Conservation (phyloP, 2,113 vertebrate species). For the Leptocoma aspasia region DNA sequence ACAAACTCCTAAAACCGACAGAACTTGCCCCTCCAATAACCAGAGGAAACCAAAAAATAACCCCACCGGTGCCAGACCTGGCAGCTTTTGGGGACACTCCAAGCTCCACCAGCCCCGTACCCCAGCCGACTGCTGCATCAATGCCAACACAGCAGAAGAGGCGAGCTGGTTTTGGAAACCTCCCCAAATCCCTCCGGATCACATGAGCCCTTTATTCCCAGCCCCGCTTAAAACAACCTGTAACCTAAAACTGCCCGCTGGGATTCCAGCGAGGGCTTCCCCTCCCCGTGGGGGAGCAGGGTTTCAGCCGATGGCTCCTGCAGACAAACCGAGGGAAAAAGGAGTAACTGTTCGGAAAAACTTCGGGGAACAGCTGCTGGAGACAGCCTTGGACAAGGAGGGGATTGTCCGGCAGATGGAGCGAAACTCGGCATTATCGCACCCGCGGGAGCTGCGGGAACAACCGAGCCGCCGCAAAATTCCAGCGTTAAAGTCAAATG, state of each 20-base stretch:
- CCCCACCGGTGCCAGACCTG: accelerated
- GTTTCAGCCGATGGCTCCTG: background rate
- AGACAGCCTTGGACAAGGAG: background rate
- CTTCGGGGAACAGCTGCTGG: background rate
- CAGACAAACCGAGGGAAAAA: background rate
- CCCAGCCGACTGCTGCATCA: background rate
- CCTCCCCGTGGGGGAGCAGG: background rate
- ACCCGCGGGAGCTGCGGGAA: background rate
- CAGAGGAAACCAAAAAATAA: background rate
- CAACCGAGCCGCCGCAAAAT: accelerated
- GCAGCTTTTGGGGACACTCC: background rate
- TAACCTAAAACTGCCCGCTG: background rate
- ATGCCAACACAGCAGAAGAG: background rate
- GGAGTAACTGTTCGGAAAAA: background rate
- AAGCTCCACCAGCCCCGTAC: background rate
- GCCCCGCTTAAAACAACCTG: accelerated
- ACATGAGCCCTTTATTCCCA: background rate
- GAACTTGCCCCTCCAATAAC: background rate
- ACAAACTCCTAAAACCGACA: background rate
- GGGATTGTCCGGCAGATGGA: background rate
- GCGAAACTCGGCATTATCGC: background rate
- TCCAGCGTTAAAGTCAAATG: accelerated
- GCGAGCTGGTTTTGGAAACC: accelerated
- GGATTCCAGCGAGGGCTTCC: background rate
- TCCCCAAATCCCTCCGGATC: background rate